Base-by-base conservation (phyloP, 2,797 vertebrate genomes). In the Mastacembelus armatus region DNA sequence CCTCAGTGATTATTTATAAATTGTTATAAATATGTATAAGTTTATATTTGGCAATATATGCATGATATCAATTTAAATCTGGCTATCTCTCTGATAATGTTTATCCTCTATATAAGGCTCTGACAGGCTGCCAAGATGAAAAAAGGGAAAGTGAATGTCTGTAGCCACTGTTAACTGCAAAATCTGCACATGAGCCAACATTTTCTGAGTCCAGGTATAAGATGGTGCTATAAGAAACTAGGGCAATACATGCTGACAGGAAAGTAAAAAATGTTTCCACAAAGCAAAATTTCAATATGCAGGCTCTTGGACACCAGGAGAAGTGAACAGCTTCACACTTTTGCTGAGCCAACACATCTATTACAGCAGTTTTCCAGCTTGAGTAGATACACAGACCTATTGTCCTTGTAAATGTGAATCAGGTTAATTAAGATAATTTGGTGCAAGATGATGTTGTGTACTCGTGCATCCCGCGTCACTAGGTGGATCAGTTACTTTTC, bases 291-390 rank as follows among this genome's bases (percentile, higher is more conserved):
- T 85, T 67, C 26, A 78, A 80, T 47, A 72, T 45, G 57, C 51
- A 56, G 40, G 49, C 44, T 24, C 33, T 9, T 60, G 76, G 68
- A 77, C 54, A 66, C 22, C 27, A 54, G 71, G 40, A 58, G 54
- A 52, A 52, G 70, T 58, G 62, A 81, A 70, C 73, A 83, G 71
- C 78, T 83, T 77, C 70, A 26, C 69, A 63, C 62, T 67, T 69
- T 59, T 62, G 74, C 81, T 86, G 82, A 87, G 66, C 26, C 35
- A 48, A 74, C 80, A 75, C 19, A 77, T 77, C 33, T 44, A 51
- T 35, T 43, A 22, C 32, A 67, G 60, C 49, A 72, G 42, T 68
- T 75, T 64, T 71, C 12, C 36, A 66, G 43, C 29, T 71, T 61
- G n/a, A 60, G 26, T 16, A 58, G 33, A 69, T 48, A 50, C 38